These are phyloP conservation scores for Cacatua alba DNA, from an alignment of 2,113 vertebrate species.

Conservation along the genomic window DNA sequence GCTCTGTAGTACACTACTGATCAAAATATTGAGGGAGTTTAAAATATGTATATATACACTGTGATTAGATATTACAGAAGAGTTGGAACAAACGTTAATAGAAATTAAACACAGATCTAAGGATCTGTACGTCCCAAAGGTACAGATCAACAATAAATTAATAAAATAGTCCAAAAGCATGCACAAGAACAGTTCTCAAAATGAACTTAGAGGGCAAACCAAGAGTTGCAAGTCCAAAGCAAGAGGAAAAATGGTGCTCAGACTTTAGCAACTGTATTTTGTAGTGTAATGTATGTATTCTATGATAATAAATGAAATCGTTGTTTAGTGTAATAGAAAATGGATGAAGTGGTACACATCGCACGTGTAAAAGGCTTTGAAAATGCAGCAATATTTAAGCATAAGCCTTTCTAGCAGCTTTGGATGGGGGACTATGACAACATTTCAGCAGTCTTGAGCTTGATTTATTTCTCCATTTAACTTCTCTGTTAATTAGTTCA, in stretches of 20 bases:
- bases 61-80: neutral
- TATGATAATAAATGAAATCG: neutral
- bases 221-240: neutral
- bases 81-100: neutral
- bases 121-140: neutral
- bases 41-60: neutral
- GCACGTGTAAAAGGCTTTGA: neutral
- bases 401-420: neutral
- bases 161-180: neutral
- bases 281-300: neutral
- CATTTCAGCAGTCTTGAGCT: neutral
- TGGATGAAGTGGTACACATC: neutral
- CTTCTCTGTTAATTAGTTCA: constrained; percentile 49
- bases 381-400: neutral
- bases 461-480: constrained; percentile 53
- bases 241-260: neutral
- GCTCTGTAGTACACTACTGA: fast-evolving
- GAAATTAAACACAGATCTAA: neutral
- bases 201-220: neutral
- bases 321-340: neutral
- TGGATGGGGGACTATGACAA: neutral
- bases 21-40: neutral
- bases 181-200: neutral
- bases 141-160: neutral
- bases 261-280: neutral